Conservation (phyloP, 2,797 vertebrate genomes). For the Cyclopterus lumpus region DNA sequence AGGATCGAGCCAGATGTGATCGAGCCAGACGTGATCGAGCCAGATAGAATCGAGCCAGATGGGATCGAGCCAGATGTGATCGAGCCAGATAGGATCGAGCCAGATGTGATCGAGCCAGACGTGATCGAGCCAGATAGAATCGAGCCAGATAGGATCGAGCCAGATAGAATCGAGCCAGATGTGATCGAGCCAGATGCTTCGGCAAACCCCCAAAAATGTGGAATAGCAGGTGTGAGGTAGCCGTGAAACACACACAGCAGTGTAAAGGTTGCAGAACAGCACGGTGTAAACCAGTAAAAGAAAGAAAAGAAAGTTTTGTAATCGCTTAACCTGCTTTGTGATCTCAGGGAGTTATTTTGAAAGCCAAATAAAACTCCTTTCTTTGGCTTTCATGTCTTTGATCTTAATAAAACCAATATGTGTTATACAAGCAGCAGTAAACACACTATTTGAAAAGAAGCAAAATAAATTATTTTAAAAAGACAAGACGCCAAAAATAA, state of each 20-base stretch:
- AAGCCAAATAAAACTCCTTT: not conserved
- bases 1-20: too few species aligned
- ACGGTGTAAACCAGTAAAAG: not conserved
- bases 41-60: too few species aligned
- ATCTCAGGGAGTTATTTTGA: not conserved
- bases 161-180: too few species aligned
- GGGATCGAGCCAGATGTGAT: too few species aligned
- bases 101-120: too few species aligned
- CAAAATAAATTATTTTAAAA: not conserved
- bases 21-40: too few species aligned
- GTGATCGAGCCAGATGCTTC: conserved; percentile 6
- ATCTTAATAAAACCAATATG: not conserved
- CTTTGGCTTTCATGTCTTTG: not conserved
- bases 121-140: too few species aligned
- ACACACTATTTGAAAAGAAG: not conserved
- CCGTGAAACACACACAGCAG: conserved; percentile 30
- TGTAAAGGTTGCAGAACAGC: not conserved
- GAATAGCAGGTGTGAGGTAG: conserved; percentile 54
- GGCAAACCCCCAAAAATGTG: conserved; percentile 22
- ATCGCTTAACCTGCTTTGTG: not conserved
- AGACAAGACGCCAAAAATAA: too few species aligned
- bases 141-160: too few species aligned
- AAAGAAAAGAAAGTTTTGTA: not conserved
- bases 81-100: too few species aligned
- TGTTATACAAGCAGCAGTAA: not conserved